phyloP scores from a whole-genome alignment of 2,888 invertebrate species.

The Boloria selene region DNA sequence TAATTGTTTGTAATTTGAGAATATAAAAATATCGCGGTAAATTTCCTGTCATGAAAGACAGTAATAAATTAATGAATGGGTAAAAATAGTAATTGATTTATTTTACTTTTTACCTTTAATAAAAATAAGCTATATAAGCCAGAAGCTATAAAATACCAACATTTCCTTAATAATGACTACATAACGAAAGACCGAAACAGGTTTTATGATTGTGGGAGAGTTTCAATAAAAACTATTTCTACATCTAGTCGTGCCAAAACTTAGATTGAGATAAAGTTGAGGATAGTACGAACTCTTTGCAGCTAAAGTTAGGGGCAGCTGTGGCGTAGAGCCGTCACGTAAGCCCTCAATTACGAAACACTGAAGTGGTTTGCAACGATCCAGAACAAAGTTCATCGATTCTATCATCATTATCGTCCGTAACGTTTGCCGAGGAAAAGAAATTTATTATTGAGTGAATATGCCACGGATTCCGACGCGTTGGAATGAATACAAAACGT shows the following conservation, averaged over 20 bases:
- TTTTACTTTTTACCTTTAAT: too few species aligned
- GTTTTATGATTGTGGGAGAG: conserved; percentile 36
- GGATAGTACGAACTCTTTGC: conserved; percentile 69
- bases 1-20: too few species aligned
- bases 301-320: conserved; percentile 69
- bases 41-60: too few species aligned
- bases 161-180: conserved; percentile 16
- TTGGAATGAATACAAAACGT: conserved; percentile 4
- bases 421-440: conserved; percentile 48
- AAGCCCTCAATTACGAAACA: conserved; percentile 81
- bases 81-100: too few species aligned
- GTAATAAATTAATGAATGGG: too few species aligned
- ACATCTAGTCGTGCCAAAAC: conserved; percentile 64
- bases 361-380: conserved; percentile 69
- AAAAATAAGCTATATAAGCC: not conserved
- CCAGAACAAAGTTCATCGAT: conserved; percentile 73
- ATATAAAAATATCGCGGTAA: too few species aligned
- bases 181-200: conserved; percentile 26
- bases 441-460: conserved; percentile 44
- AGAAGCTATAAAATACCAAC: not conserved
- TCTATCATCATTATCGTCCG: conserved; percentile 69
- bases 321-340: conserved; percentile 74
- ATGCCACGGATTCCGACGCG: not conserved
- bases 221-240: conserved; percentile 55
- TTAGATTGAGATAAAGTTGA: conserved; percentile 77